Conservation (phyloP, 1,140 invertebrate genomes). For the Hycleus cichorii region DNA sequence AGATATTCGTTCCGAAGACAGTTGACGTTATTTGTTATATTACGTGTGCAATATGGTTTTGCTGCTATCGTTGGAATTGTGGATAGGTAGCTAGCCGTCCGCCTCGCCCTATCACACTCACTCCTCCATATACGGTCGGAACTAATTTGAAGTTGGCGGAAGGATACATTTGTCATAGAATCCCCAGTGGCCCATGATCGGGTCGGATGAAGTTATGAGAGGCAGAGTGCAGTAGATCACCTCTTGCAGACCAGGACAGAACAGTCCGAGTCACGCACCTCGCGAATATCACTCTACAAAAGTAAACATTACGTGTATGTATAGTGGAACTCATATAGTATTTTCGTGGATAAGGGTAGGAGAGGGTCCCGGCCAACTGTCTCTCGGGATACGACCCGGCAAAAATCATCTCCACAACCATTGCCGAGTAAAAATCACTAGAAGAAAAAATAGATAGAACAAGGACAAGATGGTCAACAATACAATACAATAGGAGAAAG, state of each 20-base stretch:
- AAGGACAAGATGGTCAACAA: background rate
- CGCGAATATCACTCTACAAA: constrained; percentile 2
- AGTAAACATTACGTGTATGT: background rate
- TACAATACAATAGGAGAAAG: too few species aligned
- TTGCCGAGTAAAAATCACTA: constrained; percentile 29
- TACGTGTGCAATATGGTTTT: constrained; percentile 37
- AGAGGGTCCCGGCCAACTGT: constrained; percentile 17
- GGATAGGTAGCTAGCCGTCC: background rate
- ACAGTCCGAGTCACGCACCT: constrained; percentile 22
- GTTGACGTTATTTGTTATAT: constrained; percentile 40
- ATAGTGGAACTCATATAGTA: background rate
- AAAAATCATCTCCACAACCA: constrained; percentile 39
- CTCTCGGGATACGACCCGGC: constrained; percentile 35
- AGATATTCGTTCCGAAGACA: constrained; percentile 31
- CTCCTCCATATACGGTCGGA: constrained; percentile 25
- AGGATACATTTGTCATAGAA: constrained; percentile 45
- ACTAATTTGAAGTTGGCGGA: constrained; percentile 41
- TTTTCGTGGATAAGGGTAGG: background rate
- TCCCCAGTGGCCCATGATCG: constrained; percentile 44
- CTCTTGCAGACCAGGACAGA: constrained; percentile 15
- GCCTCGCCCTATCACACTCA: constrained; percentile 24
- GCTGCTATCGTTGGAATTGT: background rate
- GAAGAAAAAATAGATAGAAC: background rate
- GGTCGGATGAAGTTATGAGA: constrained; percentile 45
- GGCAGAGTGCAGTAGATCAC: constrained; percentile 34